Base-by-base conservation (phyloP, 2,797 vertebrate genomes). In the Amphiprion clarkii region DNA sequence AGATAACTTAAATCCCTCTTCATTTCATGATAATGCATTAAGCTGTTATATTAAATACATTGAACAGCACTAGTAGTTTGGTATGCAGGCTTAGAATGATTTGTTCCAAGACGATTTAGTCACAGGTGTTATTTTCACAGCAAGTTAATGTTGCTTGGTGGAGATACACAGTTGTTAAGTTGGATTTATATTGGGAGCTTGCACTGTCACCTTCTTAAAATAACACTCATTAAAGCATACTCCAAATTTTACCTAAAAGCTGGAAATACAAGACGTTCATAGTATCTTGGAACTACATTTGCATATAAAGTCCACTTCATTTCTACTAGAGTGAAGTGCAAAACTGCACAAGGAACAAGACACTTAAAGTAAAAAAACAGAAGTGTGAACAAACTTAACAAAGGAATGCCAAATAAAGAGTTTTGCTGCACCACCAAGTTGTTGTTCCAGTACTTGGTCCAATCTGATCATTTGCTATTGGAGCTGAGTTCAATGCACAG, bases 301-400 rank as follows among this genome's bases (percentile, higher is more conserved):
- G 61, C 21, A 49, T 36, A 48, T 16, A 6, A 11, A 33, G 25
- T 5, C 49, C 4, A 25, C 27, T 63, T 61, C 4, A 40, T 72
- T 65, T 79, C 25, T 67, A 23, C 56, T 54, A 39, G 29, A 67
- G 27, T 61, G 56, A 61, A 51, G 21, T 53, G 44, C 17, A 67
- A 60, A 62, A 57, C 52, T 53, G 16, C 36, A 70, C 59, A 31
- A 62, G 3, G 14, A 55, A 70, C 25, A 55, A 58, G 9, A 60
- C 10, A 9, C 59, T 53, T 48, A 55, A 67, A 49, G 54, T 74
- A 21, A 65, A 16, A 27, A 51, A 71, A 63, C 13, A 42, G 19
- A 74, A 52, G 55, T 64, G 69, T 58, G 66, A 71, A 66, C 8
- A 62, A 67, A 66, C 8, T 33, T 59, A 46, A 51, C 31, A 36